Percentiles rank a stretch among this genome's conserved stretches.
Evolutionary conservation across 1,140 invertebrate genomes (phyloP).

Genomic region (silkworm (Bombyx mori)): DNA sequence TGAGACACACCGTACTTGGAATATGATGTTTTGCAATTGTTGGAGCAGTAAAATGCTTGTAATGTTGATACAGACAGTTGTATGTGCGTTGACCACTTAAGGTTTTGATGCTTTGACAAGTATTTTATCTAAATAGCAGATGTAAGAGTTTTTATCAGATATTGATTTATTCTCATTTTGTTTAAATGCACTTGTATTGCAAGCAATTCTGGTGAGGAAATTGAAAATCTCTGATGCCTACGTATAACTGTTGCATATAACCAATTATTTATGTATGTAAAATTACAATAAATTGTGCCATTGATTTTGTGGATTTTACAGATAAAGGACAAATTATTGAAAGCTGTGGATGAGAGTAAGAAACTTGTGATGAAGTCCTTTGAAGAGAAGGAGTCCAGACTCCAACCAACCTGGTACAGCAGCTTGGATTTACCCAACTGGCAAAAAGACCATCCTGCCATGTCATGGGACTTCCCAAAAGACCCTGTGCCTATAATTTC

Average conservation of each 20-base stretch:
- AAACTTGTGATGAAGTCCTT: slow-evolving; percentile 62
- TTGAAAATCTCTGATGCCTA: background rate
- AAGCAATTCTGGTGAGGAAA: too few relatives aligned
- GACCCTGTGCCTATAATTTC: slow-evolving; percentile 48
- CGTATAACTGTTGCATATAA: background rate
- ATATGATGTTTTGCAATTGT: too few relatives aligned
- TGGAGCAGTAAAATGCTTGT: too few relatives aligned
- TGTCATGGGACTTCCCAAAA: slow-evolving; percentile 70
- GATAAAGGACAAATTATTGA: slow-evolving; percentile 67
- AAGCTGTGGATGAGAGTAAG: slow-evolving; percentile 68
- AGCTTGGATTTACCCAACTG: slow-evolving; percentile 58
- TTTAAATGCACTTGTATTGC: too few relatives aligned
- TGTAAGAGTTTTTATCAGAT: too few relatives aligned
- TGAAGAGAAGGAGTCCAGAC: slow-evolving; percentile 58
- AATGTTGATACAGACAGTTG: too few relatives aligned
- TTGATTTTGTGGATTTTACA: slow-evolving; percentile 18
- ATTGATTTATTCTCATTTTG: too few relatives aligned
- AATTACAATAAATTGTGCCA: slow-evolving; percentile 1
- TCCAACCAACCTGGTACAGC: slow-evolving; percentile 56
- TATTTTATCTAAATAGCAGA: too few relatives aligned
- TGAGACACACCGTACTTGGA: too few relatives aligned
- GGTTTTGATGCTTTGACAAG: too few relatives aligned
- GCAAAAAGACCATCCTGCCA: slow-evolving; percentile 59
- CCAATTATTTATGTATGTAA: background rate
- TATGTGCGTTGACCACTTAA: too few relatives aligned